Conservation (phyloP, 2,888 invertebrate species). For the Julus scanicus region DNA sequence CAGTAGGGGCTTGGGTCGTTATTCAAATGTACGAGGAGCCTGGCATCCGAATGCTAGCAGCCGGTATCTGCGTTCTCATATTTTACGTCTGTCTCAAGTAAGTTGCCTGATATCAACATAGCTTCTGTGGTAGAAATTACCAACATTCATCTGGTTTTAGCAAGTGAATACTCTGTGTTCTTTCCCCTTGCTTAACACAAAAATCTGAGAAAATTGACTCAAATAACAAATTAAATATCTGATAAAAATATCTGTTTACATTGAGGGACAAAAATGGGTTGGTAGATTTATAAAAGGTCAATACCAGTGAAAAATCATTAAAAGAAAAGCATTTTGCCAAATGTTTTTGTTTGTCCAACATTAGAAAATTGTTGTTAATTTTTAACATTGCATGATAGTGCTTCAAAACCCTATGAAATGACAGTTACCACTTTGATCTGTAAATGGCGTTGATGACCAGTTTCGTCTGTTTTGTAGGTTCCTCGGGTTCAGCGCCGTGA, state of each 20-base stretch:
- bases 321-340: too few relatives aligned
- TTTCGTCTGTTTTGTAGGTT: conserved; percentile 72
- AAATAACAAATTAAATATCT: too few relatives aligned
- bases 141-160: not conserved
- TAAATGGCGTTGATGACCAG: not conserved
- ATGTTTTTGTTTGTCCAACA: too few relatives aligned
- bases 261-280: too few relatives aligned
- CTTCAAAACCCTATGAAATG: too few relatives aligned
- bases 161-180: too few relatives aligned
- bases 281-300: too few relatives aligned
- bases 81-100: conserved; percentile 87
- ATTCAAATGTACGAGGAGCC: conserved; percentile 83
- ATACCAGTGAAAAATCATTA: too few relatives aligned
- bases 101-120: conserved; percentile 61
- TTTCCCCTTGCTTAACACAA: not conserved
- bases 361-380: too few relatives aligned
- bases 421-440: not conserved
- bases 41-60: conserved; percentile 81
- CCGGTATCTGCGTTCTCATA: conserved; percentile 82
- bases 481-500: conserved; percentile 85
- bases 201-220: too few relatives aligned
- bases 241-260: too few relatives aligned
- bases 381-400: too few relatives aligned
- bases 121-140: not conserved
- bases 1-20: conserved; percentile 81